Evolutionary conservation across 2,797 vertebrate species (phyloP), one percentile per base, ranked within the genome.

Genomic region (Enteromius mattozi): DNA sequence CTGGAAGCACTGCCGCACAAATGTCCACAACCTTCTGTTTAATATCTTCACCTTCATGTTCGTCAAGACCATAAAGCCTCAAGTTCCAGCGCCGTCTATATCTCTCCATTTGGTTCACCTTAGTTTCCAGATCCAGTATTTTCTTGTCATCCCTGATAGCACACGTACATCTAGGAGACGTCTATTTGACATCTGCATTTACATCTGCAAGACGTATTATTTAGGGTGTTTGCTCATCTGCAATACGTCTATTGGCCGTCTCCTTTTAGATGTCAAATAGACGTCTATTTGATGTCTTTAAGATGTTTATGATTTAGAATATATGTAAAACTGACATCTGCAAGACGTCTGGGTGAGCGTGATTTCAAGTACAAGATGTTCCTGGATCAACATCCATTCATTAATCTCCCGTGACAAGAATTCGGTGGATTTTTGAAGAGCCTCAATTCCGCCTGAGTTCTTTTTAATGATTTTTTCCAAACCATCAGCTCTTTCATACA

Each of bases 71-170:
- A 54, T 75, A 54, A 54, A 54, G 19, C 49, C 19, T 54, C 47
- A 75, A 75, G 42, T 72, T 72, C 24, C 42, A 72, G 42, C 17
- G 4, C 27, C 27, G 10, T 75, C 71, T 54, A 72, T 72, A 54
- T 75, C 24, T 33, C 45, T 51, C 19, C 17, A 56, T 75, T 76
- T 76, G 9, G 7, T n/a, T 75, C 49, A 56, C 49, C n/a, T 75
- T n/a, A 54, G 10, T 12, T 54, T 35, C 2, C 30, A 54, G 17
- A 51, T n/a, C 9, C 30, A 75, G 10, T 35, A 54, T 35, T 35
- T n/a, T 35, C 30, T 35, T 75, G 8, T 14, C 30, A 54, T 35
- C 5, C 40, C 40, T 40, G 49, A 4, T 54, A 75, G 8, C 4
- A 13, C 24, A 49, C 69, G 2, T 40, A 40, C 8, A 40, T 40